Conservation (phyloP, 2,113 vertebrate species). For the Platysternon megacephalum region DNA sequence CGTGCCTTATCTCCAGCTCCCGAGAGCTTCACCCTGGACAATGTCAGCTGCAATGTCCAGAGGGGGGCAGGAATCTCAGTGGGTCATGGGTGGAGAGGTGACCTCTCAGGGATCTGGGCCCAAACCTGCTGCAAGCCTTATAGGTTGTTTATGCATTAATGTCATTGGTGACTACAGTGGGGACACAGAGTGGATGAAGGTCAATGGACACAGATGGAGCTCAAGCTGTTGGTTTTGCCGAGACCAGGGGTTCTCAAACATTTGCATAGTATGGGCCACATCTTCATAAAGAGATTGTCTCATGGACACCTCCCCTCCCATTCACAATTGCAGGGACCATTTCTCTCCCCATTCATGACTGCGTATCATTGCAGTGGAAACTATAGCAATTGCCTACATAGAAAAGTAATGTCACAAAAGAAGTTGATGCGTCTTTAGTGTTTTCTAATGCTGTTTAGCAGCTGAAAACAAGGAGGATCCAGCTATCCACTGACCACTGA, state of each 20-base stretch:
- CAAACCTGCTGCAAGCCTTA: not conserved
- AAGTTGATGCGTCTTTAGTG: not conserved
- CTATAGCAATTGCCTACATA: not conserved
- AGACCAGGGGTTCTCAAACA: not conserved
- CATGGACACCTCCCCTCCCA: not conserved
- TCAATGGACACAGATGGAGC: not conserved
- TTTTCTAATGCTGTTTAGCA: not conserved
- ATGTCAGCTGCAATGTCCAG: not conserved
- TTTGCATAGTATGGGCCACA: not conserved
- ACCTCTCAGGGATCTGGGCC: not conserved
- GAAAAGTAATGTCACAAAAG: not conserved
- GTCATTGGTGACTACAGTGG: not conserved
- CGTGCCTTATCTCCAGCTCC: not conserved
- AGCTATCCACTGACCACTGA: accelerated
- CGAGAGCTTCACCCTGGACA: not conserved
- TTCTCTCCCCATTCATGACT: not conserved
- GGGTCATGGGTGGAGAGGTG: not conserved
- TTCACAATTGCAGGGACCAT: accelerated
- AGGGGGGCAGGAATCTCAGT: not conserved
- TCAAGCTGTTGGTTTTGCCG: not conserved
- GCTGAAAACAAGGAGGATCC: not conserved
- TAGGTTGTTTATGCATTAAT: not conserved
- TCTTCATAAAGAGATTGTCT: not conserved
- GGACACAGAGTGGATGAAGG: not conserved
- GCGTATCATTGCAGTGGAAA: not conserved